These are phyloP conservation scores for Poliocrania exsul DNA, from an alignment of 2,797 vertebrate species.

Conservation along the genomic window DNA sequence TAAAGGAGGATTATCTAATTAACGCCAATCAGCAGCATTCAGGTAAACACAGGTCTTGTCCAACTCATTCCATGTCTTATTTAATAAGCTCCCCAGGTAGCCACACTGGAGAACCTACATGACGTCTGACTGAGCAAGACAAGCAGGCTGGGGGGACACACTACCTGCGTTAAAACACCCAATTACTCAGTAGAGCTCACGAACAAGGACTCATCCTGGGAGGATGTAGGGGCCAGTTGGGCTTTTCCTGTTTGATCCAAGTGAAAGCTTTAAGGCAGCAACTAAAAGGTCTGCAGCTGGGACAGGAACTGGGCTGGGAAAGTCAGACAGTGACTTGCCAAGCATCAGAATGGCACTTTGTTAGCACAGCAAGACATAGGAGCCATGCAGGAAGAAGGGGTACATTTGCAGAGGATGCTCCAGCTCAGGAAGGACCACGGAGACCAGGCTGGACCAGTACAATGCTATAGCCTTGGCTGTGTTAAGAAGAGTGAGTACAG, in stretches of 20 bases:
- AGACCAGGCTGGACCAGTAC: neutral
- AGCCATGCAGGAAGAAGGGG: neutral
- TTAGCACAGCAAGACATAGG: rapidly evolving
- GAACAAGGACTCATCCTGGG: neutral
- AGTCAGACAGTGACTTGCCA: rapidly evolving
- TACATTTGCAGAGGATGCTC: neutral
- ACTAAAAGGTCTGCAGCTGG: neutral
- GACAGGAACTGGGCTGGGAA: neutral
- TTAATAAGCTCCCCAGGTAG: conserved; percentile 43
- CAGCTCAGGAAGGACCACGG: rapidly evolving
- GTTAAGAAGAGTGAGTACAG: neutral
- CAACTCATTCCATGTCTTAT: neutral
- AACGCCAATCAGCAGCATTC: neutral
- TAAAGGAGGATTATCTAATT: conserved; percentile 31
- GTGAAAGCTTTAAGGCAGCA: neutral
- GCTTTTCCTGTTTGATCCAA: neutral
- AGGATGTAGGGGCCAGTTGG: neutral
- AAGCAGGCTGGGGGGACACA: neutral
- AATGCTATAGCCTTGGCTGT: rapidly evolving
- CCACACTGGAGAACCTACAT: neutral
- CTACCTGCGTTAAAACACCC: neutral
- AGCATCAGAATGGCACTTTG: neutral
- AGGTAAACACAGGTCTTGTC: conserved; percentile 37
- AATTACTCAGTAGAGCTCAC: neutral
- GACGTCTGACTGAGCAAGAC: neutral